Percentiles rank a stretch among this genome's conserved stretches.
Conservation (phyloP, 1,140 invertebrate species). For the Cecropterus lyciades region DNA sequence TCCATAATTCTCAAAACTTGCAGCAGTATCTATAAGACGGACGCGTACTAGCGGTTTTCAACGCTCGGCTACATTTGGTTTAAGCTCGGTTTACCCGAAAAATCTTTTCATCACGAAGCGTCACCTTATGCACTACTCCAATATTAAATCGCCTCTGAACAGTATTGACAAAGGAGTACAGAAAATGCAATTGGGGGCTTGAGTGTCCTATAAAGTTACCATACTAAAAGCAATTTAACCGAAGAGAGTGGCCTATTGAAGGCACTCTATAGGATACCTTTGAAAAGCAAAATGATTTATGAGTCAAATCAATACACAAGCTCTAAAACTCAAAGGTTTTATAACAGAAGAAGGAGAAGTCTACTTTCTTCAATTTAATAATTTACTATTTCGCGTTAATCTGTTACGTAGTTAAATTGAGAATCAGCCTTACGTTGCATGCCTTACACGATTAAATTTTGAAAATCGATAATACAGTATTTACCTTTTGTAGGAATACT, state of each 20-base stretch:
- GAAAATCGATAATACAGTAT: too few relatives aligned
- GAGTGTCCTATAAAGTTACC: not conserved
- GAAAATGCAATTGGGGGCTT: not conserved
- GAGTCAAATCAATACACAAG: not conserved
- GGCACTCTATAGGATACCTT: not conserved
- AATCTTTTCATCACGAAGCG: not conserved
- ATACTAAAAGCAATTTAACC: not conserved
- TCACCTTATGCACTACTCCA: not conserved
- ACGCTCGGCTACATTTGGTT: too few relatives aligned
- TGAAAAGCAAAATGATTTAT: not conserved
- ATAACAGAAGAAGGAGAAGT: too few relatives aligned
- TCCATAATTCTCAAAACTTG: not conserved
- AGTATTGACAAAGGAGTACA: not conserved
- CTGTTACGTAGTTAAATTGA: too few relatives aligned
- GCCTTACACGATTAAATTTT: too few relatives aligned
- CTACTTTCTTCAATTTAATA: too few relatives aligned
- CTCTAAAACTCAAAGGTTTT: not conserved
- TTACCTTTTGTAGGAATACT: too few relatives aligned
- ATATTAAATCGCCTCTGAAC: not conserved
- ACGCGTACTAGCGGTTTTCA: not conserved
- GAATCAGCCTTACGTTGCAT: too few relatives aligned
- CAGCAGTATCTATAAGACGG: not conserved
- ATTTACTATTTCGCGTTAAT: too few relatives aligned
- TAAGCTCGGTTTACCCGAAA: not conserved
- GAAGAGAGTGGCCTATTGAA: not conserved